Base-by-base conservation (phyloP, 2,888 invertebrate genomes). In the Phalera bucephala region DNA sequence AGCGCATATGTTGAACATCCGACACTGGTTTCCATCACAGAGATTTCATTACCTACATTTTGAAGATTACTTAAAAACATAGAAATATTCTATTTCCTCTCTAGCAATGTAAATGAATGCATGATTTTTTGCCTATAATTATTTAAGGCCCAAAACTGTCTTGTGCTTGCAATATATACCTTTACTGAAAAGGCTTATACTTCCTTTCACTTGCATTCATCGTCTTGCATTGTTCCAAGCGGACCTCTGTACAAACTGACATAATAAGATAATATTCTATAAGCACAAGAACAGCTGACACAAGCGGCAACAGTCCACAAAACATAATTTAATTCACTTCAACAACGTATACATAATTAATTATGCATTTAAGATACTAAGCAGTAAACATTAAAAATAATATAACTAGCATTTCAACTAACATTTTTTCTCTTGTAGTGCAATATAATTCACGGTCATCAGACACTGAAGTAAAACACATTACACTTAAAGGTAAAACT, bases 11-110 rank as follows among this genome's bases (percentile, higher is more conserved):
- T 76, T 77, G 70, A 72, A 78, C 73, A 76, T 78, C 73, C 72
- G 70, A 80, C 80, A 81, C 77, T 82, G 79, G 73, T 76, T 78
- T 72, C 79, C 80, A 86, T 87, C 88, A 87, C 87, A 87, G 83
- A 84, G 81, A 83, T 83, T 81, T 81, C 64, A 73, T 77, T 76
- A 81, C 72, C 76, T 83, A 81, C 72, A 65, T 62, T 46, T 71
- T 73, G 72, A 79, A 77, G 67, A 75, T 82, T 75, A 80, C 74
- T 79, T 80, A 75, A 72, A 79, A 81, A 77, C 72, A 72, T 74
- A 78, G 74, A 83, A 75, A 80, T 75, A 79, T 70, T 69, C 72
- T 80, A 80, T 73, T 72, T 70, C 72, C 40, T 71, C 55, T 71
- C 78, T 81, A 82, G 80, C 80, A 81, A 79, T 76, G 77, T 84